phyloP scores from a whole-genome alignment of 2,797 vertebrate species.

The Tenualosa ilisha region DNA sequence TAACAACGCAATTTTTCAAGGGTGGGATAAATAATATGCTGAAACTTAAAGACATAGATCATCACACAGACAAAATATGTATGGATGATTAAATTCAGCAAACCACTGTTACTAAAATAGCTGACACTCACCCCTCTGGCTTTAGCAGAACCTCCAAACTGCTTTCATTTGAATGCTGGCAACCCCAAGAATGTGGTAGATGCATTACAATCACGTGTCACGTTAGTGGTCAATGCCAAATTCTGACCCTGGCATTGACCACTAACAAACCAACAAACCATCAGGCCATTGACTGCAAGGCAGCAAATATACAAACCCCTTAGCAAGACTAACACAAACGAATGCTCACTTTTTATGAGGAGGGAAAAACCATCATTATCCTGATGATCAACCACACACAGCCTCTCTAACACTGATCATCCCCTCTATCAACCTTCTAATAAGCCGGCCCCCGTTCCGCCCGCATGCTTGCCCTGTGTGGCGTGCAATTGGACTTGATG shows the following conservation, averaged over 20 bases:
- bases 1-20: constrained; percentile 5
- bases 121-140: background rate
- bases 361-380: background rate
- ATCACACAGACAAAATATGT: background rate
- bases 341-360: background rate
- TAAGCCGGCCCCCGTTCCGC: background rate
- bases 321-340: background rate
- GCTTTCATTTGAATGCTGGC: background rate
- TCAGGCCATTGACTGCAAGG: background rate
- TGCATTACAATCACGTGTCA: background rate
- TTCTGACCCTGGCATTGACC: background rate
- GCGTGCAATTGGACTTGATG: background rate
- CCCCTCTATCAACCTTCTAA: background rate
- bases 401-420: background rate
- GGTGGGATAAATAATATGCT: background rate
- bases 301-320: background rate
- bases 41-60: background rate
- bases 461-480: background rate
- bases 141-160: background rate
- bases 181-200: background rate
- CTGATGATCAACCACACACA: background rate
- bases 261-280: background rate
- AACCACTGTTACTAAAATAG: background rate
- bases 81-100: background rate
- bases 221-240: background rate